Conservation (phyloP, 1,140 invertebrate genomes). For the Lepidurus apus region DNA sequence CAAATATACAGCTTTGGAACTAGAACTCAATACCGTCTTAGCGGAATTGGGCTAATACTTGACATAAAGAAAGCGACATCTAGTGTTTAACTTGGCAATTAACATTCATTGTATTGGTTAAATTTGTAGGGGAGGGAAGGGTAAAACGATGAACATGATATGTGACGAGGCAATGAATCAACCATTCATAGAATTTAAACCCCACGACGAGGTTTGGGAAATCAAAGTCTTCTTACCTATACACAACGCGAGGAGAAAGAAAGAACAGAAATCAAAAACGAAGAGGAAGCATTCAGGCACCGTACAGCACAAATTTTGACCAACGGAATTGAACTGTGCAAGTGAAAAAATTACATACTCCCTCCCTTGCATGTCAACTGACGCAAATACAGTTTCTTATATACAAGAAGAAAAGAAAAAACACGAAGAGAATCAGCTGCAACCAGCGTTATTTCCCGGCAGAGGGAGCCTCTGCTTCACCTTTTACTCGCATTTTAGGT, state of each 20-base stretch:
- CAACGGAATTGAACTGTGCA: neutral
- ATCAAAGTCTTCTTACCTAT: neutral
- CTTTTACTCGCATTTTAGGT: neutral
- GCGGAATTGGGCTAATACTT: constrained; percentile 58
- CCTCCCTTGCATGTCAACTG: constrained; percentile 9
- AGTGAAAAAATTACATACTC: constrained; percentile 8
- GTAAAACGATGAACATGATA: constrained; percentile 19
- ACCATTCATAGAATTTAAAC: neutral
- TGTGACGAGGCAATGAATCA: constrained; percentile 21
- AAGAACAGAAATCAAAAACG: neutral
- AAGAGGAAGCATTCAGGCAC: constrained; percentile 17
- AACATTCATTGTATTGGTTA: constrained; percentile 8
- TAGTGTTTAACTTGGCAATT: constrained; percentile 1
- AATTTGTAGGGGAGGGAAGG: constrained; percentile 8
- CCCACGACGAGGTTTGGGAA: neutral
- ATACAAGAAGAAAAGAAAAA: neutral
- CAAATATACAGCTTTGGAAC: constrained; percentile 64
- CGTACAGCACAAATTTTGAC: constrained; percentile 2
- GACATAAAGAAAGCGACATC: neutral
- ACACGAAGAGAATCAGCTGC: neutral
- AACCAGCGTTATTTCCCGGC: neutral
- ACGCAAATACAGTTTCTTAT: constrained; percentile 12
- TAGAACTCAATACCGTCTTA: constrained; percentile 73
- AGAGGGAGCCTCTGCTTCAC: neutral
- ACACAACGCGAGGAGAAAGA: neutral